phyloP scores from a whole-genome alignment of 2,113 vertebrate genomes.

The Chloebia gouldiae region DNA sequence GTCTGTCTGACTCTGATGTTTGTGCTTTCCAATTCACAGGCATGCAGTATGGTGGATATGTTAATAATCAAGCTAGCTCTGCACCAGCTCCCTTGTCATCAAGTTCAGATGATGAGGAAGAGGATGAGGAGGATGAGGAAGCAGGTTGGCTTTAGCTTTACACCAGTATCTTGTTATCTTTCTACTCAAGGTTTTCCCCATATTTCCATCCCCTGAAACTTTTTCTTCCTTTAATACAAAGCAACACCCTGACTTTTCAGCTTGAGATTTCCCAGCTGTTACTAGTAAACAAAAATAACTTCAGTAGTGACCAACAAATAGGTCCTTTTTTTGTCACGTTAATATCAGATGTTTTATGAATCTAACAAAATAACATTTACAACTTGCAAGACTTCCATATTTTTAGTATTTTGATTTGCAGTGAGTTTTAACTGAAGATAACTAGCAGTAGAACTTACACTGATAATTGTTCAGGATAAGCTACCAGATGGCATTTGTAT shows the following conservation, averaged over 20 bases:
- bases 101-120: slow-evolving; percentile 95
- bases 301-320: neutral
- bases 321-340: neutral
- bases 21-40: slow-evolving; percentile 91
- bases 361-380: neutral
- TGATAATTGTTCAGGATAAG: neutral
- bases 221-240: neutral
- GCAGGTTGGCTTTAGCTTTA: slow-evolving; percentile 98
- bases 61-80: slow-evolving; percentile 94
- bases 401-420: neutral
- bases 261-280: neutral
- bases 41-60: slow-evolving; percentile 92
- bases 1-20: slow-evolving; percentile 78
- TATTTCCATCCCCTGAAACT: slow-evolving; percentile 23
- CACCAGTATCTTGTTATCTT: slow-evolving; percentile 72
- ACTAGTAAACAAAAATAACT: neutral
- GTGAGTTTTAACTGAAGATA: neutral
- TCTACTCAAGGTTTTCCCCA: slow-evolving; percentile 33
- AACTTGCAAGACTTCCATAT: neutral
- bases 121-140: slow-evolving; percentile 96
- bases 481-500: neutral
- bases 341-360: neutral
- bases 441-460: neutral
- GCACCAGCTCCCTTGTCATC: slow-evolving; percentile 93
- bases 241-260: neutral